Base-by-base conservation (phyloP, 2,888 invertebrate species). In the Sialis lutaria region DNA sequence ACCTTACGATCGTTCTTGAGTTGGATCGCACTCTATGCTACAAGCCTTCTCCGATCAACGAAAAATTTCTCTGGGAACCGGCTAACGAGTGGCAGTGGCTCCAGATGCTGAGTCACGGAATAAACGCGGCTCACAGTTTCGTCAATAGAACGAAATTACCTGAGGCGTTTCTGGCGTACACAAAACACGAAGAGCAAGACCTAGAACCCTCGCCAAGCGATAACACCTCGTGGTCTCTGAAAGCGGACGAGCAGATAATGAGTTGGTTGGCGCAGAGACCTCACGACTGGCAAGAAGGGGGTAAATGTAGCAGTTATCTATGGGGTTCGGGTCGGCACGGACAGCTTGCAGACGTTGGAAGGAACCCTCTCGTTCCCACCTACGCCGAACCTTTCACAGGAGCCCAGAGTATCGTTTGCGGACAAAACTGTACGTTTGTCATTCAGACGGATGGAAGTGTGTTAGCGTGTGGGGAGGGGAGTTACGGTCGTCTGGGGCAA, bases 271-370 rank as follows among this genome's bases (percentile, higher is more conserved):
- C 69, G 2, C 70, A 74, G 53, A 62, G 68, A 34, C 77, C 77
- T 4, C 72, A 73, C 50, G 77, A 77, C 60, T 79, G 77, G 77
- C 76, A 76, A 59, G 69, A 74, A 34, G 76, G 76, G 6, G 76
- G 75, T 5, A 72, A 72, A 57, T 75, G 75, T 59, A 68, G 70
- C 50, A 72, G 72, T 2, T 77, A 65, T 56, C 59, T 76, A 55
- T 77, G 75, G 74, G 77, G 77, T 6, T 73, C 72, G 46, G 74
- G 75, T 35, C 58, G 75, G n/a, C 74, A 77, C 57, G 77, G 77
- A 1, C 77, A 78, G 58, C 60, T 78, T 40, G 74, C 72, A 35
- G 76, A 76, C 55, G 65, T 64, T 50, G 70, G 67, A 5, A 64
- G 67, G 35, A 64, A 62, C 49, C 60, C 63, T 2, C 64, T 64